These are phyloP conservation scores for Sphaerodactylus townsendi DNA, from an alignment of 2,113 vertebrate genomes.

Conservation along the genomic window DNA sequence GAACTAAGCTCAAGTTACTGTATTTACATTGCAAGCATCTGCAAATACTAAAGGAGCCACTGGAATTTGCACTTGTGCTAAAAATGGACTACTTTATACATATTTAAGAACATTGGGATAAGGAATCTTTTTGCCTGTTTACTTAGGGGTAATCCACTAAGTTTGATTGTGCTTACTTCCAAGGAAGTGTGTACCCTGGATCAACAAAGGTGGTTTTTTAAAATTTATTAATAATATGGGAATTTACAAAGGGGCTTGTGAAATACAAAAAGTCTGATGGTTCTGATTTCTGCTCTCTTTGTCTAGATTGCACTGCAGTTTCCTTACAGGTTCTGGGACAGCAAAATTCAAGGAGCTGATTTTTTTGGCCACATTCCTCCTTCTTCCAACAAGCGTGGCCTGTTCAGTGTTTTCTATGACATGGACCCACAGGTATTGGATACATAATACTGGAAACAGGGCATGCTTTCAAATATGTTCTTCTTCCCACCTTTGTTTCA, in stretches of 20 bases:
- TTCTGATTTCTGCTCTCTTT: constrained; percentile 1
- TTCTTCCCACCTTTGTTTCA: background rate
- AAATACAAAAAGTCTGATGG: background rate
- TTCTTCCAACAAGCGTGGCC: constrained; percentile 84
- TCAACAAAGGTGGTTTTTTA: background rate
- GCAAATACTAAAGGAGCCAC: background rate
- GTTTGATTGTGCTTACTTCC: background rate
- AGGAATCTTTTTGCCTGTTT: background rate
- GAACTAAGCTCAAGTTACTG: background rate
- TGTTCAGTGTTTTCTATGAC: constrained; percentile 97
- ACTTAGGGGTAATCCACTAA: background rate
- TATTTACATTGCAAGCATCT: background rate
- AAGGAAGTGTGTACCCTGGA: background rate
- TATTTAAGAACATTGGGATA: too few relatives aligned
- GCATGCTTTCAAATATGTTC: background rate
- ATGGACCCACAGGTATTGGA: constrained; percentile 89
- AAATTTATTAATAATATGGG: background rate
- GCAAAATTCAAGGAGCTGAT: constrained; percentile 94
- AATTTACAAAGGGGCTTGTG: background rate
- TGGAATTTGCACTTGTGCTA: background rate
- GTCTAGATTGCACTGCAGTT: constrained; percentile 91
- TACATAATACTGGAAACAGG: background rate
- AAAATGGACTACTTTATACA: background rate
- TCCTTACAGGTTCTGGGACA: constrained; percentile 94
- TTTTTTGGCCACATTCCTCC: constrained; percentile 95